Evolutionary conservation across 2,888 invertebrate species (phyloP), one percentile per base, ranked within the genome.

Genomic region (Mythimna impura): DNA sequence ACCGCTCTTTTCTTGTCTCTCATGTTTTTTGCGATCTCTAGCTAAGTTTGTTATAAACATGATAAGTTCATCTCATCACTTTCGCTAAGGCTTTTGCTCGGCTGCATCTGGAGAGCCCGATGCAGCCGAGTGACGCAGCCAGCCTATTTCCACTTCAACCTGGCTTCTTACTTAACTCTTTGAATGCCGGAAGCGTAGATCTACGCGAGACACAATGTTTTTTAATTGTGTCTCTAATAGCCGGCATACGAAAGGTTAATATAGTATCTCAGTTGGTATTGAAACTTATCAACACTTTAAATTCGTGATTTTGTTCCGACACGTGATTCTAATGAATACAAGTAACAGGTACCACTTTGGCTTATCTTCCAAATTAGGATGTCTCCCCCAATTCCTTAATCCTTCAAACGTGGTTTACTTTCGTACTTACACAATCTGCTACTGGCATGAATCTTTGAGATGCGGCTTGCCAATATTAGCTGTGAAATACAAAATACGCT

Each of bases 361-460:
- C 57, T 80, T 63, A 63, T 63, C 54, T 74, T 80, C 43, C 55
- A 74, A 80, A 80, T 80, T 52, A 52, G 57, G 36, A 55, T 30
- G 40, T 52, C 63, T 58, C 12, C 50, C 30, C 43, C 14, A 52
- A 36, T 63, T 74, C 52, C 57, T 58, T 63, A 62, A 80, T 73
- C 75, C 74, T 57, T 17, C 34, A 58, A 62, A 76, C 58, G 75
- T 17, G 74, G 57, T 63, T 80, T 58, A 57, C n/a, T 73, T 80
- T 43, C 36, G 62, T 52, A 58, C 50, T 75, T 58, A 80, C 25
- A 43, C 57, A 54, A 71, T 78, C 52, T 60, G 17, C 57, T 80
- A 80, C 63, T 80, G 80, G 34, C 63, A 74, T 63, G 52, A 76
- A 76, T 80, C 40, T 57, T 75, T 73, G 52, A 80, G 40, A 52